Conservation (phyloP, 2,797 vertebrate genomes). For the Arremon brunneinucha region DNA sequence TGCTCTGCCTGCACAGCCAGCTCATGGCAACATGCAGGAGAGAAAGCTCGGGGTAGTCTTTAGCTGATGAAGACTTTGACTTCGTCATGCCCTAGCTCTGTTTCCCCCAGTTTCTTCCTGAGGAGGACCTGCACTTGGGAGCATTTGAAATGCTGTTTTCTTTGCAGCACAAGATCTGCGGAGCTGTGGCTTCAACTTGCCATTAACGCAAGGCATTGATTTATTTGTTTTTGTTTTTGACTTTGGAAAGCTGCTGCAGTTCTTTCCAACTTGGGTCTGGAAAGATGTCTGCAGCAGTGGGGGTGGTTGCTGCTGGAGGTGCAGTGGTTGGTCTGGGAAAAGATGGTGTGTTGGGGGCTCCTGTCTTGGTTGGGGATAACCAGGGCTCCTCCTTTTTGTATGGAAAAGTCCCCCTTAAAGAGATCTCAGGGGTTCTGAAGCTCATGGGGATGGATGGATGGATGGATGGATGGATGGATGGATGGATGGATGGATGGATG, state of each 20-base stretch:
- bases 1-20: slow-evolving; percentile 46
- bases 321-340: background rate
- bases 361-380: background rate
- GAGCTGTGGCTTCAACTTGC: background rate
- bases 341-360: background rate
- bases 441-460: background rate
- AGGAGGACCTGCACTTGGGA: background rate
- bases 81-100: background rate
- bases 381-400: background rate
- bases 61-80: background rate
- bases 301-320: background rate
- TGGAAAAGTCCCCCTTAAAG: background rate
- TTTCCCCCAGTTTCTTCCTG: background rate
- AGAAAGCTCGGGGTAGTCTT: background rate
- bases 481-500: background rate
- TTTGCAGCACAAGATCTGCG: background rate
- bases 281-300: background rate
- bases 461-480: background rate
- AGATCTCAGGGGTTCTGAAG: background rate
- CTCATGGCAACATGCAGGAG: background rate
- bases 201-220: background rate
- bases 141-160: background rate
- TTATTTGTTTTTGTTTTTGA: background rate
- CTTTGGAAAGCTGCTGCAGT: background rate
- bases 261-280: background rate